Evolutionary conservation across 1,140 invertebrate species (phyloP), one percentile per base, ranked within the genome.

Genomic region (Drosophila melanica): DNA sequence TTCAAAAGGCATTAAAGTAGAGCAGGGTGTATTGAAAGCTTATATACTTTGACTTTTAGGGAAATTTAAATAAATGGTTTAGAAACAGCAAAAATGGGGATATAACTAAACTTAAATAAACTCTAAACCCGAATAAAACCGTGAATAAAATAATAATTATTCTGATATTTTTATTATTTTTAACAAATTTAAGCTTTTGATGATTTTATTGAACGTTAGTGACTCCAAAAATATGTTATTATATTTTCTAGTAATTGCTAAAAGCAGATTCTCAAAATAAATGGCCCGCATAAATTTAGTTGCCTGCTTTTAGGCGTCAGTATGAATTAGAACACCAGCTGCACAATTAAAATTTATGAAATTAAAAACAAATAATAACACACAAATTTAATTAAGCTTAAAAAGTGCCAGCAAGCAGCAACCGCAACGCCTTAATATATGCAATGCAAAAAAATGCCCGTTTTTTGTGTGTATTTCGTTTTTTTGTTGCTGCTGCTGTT

Each of bases 311-410:
- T 33, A 41, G 37, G 23, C 14, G 14, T 55, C 18, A 16, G 5
- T n/a, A 76, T 71, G 62, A 75, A 70, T 64, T 57, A 50, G 44
- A 47, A 27, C 71, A 48, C 44, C 27, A 11, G 55, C 62, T 69
- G 79, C 3, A 33, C 81, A 85, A 79, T 85, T 85, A 85, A 85
- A 77, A 81, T 58, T 72, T 72, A 50, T 44, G 37, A 79, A 79
- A 84, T 79, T 79, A 79, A 84, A 84, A 73, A 51, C 72, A 79
- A 69, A 84, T 81, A 84, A 75, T 60, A 71, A 55, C 62, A 53
- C 41, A 73, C 8, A 62, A 82, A 67, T 78, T 67, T 67, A 82
- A 81, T 70, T 81, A 77, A 50, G 57, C 55, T 62, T 33, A 79
- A 74, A 69, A 80, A 71, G 58, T 37, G 51, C 2, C 10, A n/a